phyloP scores from a whole-genome alignment of 2,113 vertebrate genomes.

The Phaetusa simplex region DNA sequence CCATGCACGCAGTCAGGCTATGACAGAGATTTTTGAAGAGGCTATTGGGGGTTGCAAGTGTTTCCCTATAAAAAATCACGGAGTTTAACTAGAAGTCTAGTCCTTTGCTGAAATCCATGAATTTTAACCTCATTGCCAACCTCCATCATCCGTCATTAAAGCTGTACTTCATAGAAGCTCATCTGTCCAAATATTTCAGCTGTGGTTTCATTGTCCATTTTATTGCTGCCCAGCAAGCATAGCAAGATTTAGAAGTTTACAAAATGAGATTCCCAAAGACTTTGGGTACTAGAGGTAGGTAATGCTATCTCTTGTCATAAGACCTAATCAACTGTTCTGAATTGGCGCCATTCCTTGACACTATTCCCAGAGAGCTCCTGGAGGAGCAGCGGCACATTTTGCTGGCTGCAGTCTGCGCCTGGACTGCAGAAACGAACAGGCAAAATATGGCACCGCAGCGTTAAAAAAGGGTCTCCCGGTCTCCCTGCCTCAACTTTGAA shows the following conservation, averaged over 20 bases:
- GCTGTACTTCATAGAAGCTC: background rate
- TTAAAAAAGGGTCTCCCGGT: background rate
- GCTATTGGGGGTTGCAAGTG: background rate
- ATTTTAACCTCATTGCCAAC: background rate
- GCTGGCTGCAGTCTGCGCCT: no score
- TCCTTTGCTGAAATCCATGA: background rate
- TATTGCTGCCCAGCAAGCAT: background rate
- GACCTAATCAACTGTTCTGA: background rate
- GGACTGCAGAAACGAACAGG: background rate
- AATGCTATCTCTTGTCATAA: background rate
- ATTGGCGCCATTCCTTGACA: background rate
- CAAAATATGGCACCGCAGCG: rapidly evolving
- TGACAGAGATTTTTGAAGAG: background rate
- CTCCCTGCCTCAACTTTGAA: background rate
- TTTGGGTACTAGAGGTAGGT: background rate
- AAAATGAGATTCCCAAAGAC: background rate
- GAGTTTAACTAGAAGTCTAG: background rate
- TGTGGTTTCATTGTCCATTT: background rate
- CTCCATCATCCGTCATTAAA: background rate
- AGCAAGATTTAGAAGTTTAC: slow-evolving; percentile 30
- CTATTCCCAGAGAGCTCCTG: background rate
- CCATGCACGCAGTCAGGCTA: background rate
- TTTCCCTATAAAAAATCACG: background rate
- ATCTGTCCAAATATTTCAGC: slow-evolving; percentile 28
- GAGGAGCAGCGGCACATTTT: rapidly evolving